Evolutionary conservation across 2,888 invertebrate species (phyloP), one percentile per base, ranked within the genome.

Genomic region (Nomada ruficornis): DNA sequence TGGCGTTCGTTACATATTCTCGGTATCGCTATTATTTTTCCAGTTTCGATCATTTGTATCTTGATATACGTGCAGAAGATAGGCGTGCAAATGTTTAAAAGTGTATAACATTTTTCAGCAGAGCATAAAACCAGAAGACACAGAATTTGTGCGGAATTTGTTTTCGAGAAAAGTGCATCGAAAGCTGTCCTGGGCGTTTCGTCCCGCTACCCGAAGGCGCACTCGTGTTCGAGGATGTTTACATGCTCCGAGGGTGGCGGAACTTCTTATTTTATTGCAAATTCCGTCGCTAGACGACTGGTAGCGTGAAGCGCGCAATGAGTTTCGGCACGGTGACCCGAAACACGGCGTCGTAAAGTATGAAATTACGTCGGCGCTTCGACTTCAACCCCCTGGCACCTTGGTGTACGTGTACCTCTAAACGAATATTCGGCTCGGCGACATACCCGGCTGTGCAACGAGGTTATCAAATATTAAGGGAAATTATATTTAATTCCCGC

Each of bases 301-400:
- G 15, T 10, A 26, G 44, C 57, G 29, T 29, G 44, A 26, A 59
- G 57, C 69, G 57, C 52, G 63, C 50, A 64, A 62, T 72, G 72
- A 63, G 64, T 72, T 63, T 72, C 63, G 71, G 52, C 71, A 62
- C 50, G 72, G 62, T 54, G 36, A 54, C 71, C 42, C 63, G 50
- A 63, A 42, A 72, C 72, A 54, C 20, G 64, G 36, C 54, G 72
- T 64, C 64, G 72, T 72, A 72, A 72, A 63, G 44, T 72, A 72
- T 63, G 63, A 72, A 62, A 62, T 63, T 64, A 63, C 64, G 50
- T 42, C 18, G 20, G 10, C 15, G 50, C 50, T 26, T 2, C 29
- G 47, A 47, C 44, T n/a, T 59, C 26, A 47, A 69, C 44, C 57
- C 57, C 57, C 26, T 59, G 69, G 57, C 69, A 69, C 57, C 57